Evolutionary conservation across 2,113 vertebrate genomes (phyloP).

Genomic region (Eulemur macaco): DNA sequence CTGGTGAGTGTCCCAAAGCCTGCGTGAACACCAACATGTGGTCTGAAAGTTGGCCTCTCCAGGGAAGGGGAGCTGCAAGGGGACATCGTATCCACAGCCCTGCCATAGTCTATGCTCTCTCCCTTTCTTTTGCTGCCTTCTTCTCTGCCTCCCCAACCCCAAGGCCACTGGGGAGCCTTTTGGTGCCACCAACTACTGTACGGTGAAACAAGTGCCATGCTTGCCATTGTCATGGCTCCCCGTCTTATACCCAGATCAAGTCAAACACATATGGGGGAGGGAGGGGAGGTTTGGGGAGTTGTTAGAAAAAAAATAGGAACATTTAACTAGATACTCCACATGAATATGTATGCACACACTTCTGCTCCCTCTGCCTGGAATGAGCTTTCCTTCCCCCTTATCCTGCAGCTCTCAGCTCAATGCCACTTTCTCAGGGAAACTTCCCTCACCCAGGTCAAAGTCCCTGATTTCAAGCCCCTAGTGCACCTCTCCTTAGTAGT

Average conservation of each 20-base stretch:
- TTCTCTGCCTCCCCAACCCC: not conserved
- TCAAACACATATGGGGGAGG: not conserved
- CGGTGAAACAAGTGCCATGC: not conserved
- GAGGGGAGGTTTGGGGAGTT: not conserved
- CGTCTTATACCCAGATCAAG: not conserved
- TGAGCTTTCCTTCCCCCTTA: not conserved
- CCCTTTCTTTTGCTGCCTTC: not conserved
- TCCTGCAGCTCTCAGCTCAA: not conserved
- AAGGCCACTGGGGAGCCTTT: not conserved
- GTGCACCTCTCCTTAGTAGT: not conserved
- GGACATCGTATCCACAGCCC: not conserved
- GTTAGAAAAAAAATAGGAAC: not conserved
- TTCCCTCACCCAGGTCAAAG: not conserved
- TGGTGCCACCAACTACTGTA: not conserved
- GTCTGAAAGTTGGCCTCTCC: not conserved
- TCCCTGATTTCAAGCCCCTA: not conserved
- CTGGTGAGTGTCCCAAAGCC: not conserved
- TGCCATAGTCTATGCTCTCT: not conserved
- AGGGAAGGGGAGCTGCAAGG: not conserved
- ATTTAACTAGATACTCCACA: not conserved
- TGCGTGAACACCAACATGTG: not conserved
- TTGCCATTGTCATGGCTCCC: not conserved
- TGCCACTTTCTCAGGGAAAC: not conserved
- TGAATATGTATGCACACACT: not conserved
- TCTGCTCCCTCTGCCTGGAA: not conserved